These are phyloP conservation scores for Ypsolopha scabrella DNA, from an alignment of 2,888 invertebrate genomes.

Conservation along the genomic window DNA sequence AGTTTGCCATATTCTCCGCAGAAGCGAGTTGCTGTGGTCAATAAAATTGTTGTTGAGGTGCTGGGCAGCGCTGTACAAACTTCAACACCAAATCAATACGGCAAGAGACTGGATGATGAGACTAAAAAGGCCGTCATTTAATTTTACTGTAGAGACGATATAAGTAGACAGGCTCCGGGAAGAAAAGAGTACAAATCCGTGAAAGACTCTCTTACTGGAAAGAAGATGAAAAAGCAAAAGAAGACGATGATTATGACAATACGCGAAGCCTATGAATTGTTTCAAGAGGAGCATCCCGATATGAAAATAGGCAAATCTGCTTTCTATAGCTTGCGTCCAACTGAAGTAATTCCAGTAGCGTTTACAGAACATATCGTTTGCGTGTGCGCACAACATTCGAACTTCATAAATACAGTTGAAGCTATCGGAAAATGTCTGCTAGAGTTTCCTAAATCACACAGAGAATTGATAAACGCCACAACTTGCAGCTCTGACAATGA, in stretches of 20 bases:
- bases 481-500: slow-evolving; percentile 4
- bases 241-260: slow-evolving; percentile 5
- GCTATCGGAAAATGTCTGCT: slow-evolving; percentile 1
- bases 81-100: not conserved
- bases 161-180: slow-evolving; percentile 4
- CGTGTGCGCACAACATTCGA: slow-evolving; percentile 3
- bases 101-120: not conserved
- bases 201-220: slow-evolving; percentile 5
- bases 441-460: slow-evolving; percentile 6
- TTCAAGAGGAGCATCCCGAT: slow-evolving; percentile 3
- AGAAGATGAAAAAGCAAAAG: slow-evolving; percentile 5
- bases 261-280: slow-evolving; percentile 5
- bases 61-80: not conserved
- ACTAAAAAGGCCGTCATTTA: not conserved
- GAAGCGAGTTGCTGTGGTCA: slow-evolving; percentile 3
- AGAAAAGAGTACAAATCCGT: slow-evolving; percentile 4
- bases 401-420: slow-evolving; percentile 2
- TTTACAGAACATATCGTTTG: slow-evolving; percentile 4
- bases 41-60: slow-evolving; percentile 1
- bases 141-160: slow-evolving; percentile 4
- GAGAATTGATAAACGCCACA: slow-evolving; percentile 5
- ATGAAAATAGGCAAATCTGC: slow-evolving; percentile 7
- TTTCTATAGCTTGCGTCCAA: slow-evolving; percentile 4
- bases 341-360: not conserved
- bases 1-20: slow-evolving; percentile 6